These are phyloP conservation scores for Catharus fuscescens DNA, from an alignment of 2,113 vertebrate species.

Conservation along the genomic window DNA sequence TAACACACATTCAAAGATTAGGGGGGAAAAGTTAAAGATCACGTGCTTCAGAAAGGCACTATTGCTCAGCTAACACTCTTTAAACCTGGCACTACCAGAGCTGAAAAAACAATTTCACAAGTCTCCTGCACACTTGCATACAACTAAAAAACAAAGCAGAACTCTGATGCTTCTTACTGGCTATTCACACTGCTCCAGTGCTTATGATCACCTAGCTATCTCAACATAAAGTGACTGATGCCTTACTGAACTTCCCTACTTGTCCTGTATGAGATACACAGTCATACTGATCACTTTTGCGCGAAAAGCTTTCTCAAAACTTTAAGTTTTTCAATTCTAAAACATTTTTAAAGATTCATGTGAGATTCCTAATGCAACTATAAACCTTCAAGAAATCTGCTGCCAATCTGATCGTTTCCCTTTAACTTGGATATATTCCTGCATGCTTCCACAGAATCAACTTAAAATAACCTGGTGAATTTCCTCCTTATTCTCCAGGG, in stretches of 20 bases:
- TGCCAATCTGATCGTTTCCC: background rate
- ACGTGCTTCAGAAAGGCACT: background rate
- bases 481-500: background rate
- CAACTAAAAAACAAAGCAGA: background rate
- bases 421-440: background rate
- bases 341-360: background rate
- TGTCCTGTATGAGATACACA: background rate
- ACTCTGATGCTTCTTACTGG: background rate
- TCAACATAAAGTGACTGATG: background rate
- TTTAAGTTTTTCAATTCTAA: background rate
- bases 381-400: background rate
- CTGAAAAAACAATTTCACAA: background rate
- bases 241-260: background rate
- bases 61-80: background rate
- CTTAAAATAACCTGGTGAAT: constrained; percentile 33
- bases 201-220: background rate
- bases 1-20: background rate
- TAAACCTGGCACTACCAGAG: background rate
- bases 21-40: background rate
- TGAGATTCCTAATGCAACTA: background rate
- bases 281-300: background rate
- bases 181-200: background rate
- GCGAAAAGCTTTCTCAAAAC: background rate
- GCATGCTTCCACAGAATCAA: constrained; percentile 5
- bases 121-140: background rate